Evolutionary conservation across 2,113 vertebrate species (phyloP), one percentile per base, ranked within the genome.

Genomic region (Andinoacara biseriatus): DNA sequence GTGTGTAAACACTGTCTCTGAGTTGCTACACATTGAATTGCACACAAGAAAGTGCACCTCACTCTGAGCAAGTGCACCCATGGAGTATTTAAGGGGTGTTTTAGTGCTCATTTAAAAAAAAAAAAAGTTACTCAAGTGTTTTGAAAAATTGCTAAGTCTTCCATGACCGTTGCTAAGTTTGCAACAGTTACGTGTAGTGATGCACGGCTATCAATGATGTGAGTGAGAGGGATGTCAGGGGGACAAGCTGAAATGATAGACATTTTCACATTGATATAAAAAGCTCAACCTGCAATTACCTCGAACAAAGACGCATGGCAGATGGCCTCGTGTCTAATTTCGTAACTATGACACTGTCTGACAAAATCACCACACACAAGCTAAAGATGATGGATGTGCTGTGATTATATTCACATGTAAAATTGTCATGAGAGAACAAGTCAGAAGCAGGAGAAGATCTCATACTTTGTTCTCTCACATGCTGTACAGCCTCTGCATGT

Each of bases 391-490:
- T 52, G 65, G 1, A 13, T 52, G 46, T 52, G 67, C 10, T 72
- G 67, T 72, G 67, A 72, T 31, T 72, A 72, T 17, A 72, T 18
- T 52, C 43, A 52, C 65, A 72, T 52, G 9, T 52, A 69, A 69
- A 49, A 52, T 29, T 0, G 11, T 49, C 24, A 43, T 29, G 15
- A 2, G 3, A 49, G 10, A 67, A 49, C 24, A 31, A 52, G 17
- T 31, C 65, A 72, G 65, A 52, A 72, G 29, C 17, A 52, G 65
- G 17, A 72, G 24, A 52, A 29, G 20, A 72, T 72, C 24, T 72
- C 24, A 31, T 46, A 46, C 43, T 46, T 46, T 52, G 49, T 52
- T 18, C 49, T 52, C 17, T 52, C 17, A 18, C 49, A 7, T 17
- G 2, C 5, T 49, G 46, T 4, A 17, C 46, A 17, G 14, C 46